A percentile compares a stretch with the other conserved stretches of the same genome.
Conservation (phyloP, 1,140 invertebrate genomes). For the Tetraneura akinire region DNA sequence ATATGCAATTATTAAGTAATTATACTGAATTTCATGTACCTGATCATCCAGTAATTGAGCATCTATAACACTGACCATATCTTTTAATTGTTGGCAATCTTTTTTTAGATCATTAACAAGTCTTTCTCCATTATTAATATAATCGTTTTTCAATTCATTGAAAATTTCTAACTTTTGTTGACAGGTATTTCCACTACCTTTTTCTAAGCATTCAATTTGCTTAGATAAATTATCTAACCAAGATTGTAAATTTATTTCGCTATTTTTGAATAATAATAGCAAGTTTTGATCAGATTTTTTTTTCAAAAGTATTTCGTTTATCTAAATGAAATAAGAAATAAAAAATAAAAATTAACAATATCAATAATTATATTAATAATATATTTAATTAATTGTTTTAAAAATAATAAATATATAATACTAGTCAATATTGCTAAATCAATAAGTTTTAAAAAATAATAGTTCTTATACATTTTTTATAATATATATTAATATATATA, state of each 20-base stretch:
- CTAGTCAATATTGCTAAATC: too few relatives aligned
- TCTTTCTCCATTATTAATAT: slow-evolving; percentile 57
- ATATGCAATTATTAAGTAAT: too few relatives aligned
- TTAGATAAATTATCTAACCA: slow-evolving; percentile 80
- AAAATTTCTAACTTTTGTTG: slow-evolving; percentile 75
- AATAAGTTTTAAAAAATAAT: too few relatives aligned
- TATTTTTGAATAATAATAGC: slow-evolving; percentile 76
- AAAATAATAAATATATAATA: too few relatives aligned
- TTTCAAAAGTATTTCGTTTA: slow-evolving; percentile 72
- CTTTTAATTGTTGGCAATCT: slow-evolving; percentile 71
- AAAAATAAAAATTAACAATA: too few relatives aligned
- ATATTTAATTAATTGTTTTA: too few relatives aligned
- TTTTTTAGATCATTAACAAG: slow-evolving; percentile 70
- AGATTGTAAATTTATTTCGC: slow-evolving; percentile 72
- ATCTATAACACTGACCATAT: slow-evolving; percentile 81
- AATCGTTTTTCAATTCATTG: slow-evolving; percentile 59
- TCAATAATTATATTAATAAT: too few relatives aligned
- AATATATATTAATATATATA: too few relatives aligned
- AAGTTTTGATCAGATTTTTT: slow-evolving; percentile 75
- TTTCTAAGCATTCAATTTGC: slow-evolving; percentile 77
- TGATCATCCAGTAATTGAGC: slow-evolving; percentile 89
- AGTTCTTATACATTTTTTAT: too few relatives aligned
- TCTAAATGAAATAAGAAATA: slow-evolving; percentile 56
- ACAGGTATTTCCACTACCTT: slow-evolving; percentile 79
- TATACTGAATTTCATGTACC: slow-evolving; percentile 57